Conservation (phyloP, 2,113 vertebrate species). For the Sander vitreus region DNA sequence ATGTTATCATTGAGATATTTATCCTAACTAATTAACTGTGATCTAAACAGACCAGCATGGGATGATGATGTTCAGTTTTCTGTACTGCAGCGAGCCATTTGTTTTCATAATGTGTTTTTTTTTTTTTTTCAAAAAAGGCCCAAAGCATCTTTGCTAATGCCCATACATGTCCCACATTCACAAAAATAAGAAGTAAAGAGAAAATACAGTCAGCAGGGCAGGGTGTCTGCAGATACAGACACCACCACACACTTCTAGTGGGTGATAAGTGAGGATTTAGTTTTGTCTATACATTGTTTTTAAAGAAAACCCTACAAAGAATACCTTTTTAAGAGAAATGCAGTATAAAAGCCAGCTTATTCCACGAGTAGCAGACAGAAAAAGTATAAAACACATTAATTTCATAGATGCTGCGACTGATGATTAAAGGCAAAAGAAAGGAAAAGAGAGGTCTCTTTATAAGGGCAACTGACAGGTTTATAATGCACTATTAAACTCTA, state of each 20-base stretch:
- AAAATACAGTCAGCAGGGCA: too few relatives aligned
- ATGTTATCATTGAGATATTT: slow-evolving; percentile 29
- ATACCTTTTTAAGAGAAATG: not conserved
- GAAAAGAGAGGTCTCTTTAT: slow-evolving; percentile 17
- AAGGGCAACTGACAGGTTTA: slow-evolving; percentile 24
- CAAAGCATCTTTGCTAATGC: too few relatives aligned
- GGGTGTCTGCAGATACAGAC: too few relatives aligned
- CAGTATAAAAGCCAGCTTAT: not conserved
- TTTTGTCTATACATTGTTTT: too few relatives aligned
- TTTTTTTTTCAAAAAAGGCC: not conserved
- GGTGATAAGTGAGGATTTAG: too few relatives aligned
- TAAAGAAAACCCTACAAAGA: too few relatives aligned
- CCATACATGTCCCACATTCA: too few relatives aligned
- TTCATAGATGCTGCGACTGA: slow-evolving; percentile 14
- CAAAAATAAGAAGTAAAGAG: too few relatives aligned
- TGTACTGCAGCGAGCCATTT: not conserved
- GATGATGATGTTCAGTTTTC: not conserved
- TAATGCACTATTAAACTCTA: slow-evolving; percentile 27
- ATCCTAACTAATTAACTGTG: slow-evolving; percentile 21
- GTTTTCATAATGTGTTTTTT: slow-evolving; percentile 13
- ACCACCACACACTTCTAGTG: too few relatives aligned
- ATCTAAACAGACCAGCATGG: not conserved
- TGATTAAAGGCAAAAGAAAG: slow-evolving; percentile 47
- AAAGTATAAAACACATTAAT: slow-evolving; percentile 16
- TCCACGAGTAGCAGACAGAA: slow-evolving; percentile 6